Conservation (phyloP, 1,140 invertebrate genomes). For the Drosophila ironensis region DNA sequence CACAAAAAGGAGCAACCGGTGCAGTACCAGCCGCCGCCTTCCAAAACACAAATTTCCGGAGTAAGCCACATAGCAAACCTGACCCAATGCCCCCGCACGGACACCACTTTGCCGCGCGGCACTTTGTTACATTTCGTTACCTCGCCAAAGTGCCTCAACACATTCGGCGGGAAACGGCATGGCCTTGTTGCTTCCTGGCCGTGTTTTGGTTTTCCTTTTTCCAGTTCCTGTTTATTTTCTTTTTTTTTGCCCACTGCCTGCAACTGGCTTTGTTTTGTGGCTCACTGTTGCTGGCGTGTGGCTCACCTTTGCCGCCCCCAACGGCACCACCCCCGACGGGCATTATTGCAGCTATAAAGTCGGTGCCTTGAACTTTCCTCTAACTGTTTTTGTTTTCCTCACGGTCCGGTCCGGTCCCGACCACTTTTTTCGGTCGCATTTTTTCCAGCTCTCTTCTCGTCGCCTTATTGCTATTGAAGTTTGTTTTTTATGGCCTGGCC, state of each 20-base stretch:
- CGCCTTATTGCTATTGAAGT: conserved; percentile 78
- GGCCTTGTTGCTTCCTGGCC: conserved; percentile 45
- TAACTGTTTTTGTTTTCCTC: conserved; percentile 35
- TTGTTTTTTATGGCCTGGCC: conserved; percentile 76
- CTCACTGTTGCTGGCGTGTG: conserved; percentile 48
- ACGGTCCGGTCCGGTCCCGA: conserved; percentile 40
- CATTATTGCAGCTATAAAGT: conserved; percentile 80
- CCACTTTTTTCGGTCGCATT: conserved; percentile 30
- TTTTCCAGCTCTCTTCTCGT: conserved; percentile 52
- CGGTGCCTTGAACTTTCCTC: conserved; percentile 75
- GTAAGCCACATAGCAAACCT: conserved; percentile 75
- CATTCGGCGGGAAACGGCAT: conserved; percentile 51
- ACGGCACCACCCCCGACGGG: conserved; percentile 2
- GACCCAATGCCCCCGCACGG: conserved; percentile 34
- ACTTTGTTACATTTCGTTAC: conserved; percentile 79
- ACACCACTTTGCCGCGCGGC: conserved; percentile 18
- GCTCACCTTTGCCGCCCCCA: conserved; percentile 51
- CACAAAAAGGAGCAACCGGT: conserved; percentile 10
- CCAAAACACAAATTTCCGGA: conserved; percentile 76
- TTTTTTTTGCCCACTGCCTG: conserved; percentile 11
- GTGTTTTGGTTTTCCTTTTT: neutral
- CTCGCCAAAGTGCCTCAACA: conserved; percentile 76
- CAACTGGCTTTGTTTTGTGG: conserved; percentile 63
- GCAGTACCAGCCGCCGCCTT: conserved; percentile 21
- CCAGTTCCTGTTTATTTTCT: neutral